Percentiles rank a stretch among this genome's conserved stretches.
phyloP scores from a whole-genome alignment of 1,140 invertebrate genomes.

The Panonychus citri region DNA sequence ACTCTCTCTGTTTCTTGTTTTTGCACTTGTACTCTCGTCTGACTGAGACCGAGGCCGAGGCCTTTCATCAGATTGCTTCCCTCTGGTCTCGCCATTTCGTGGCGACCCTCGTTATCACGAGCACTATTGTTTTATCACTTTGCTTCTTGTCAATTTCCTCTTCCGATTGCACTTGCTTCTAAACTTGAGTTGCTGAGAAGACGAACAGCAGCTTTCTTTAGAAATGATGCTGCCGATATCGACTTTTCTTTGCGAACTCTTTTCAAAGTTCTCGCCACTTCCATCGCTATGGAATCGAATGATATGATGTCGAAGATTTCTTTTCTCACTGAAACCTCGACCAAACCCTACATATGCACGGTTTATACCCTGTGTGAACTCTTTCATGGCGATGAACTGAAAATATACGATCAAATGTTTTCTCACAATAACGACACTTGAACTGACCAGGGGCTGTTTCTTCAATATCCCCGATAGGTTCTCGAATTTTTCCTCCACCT shows the following conservation, averaged over 20 bases:
- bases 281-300: conserved; percentile 23
- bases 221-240: background rate
- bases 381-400: conserved; percentile 23
- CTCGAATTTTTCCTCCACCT: background rate
- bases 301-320: conserved; percentile 27
- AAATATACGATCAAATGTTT: conserved; percentile 31
- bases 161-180: background rate
- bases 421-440: conserved; percentile 25
- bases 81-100: too few relatives aligned
- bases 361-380: conserved; percentile 23
- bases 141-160: background rate
- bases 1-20: too few relatives aligned
- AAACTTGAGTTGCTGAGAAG: background rate
- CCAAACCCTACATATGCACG: conserved; percentile 27
- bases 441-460: conserved; percentile 19
- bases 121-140: too few relatives aligned
- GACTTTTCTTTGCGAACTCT: conserved; percentile 9
- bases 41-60: too few relatives aligned
- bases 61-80: too few relatives aligned
- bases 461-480: conserved; percentile 13
- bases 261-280: conserved; percentile 18
- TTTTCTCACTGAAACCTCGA: conserved; percentile 25
- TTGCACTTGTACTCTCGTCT: too few relatives aligned
- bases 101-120: too few relatives aligned
- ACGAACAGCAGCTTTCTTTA: background rate